phyloP scores from a whole-genome alignment of 2,797 vertebrate species.

The Bradypus variegatus region DNA sequence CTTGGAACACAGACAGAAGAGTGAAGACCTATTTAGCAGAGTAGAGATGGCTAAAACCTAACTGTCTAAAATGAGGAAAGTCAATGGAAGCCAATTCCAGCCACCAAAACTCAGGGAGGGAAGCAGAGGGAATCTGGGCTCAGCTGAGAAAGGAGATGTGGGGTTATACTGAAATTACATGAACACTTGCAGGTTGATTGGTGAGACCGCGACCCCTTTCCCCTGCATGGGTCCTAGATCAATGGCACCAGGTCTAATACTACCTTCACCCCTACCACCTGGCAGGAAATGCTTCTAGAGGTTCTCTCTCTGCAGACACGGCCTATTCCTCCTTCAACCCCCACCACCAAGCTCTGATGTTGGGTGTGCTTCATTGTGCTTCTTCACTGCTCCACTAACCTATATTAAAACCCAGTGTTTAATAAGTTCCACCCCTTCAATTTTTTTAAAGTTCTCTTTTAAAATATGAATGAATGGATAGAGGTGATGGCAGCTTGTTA shows the following conservation, averaged over 20 bases:
- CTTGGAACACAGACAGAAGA: neutral
- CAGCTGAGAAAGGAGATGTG: neutral
- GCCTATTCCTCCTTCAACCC: no score
- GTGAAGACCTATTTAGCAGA: no score
- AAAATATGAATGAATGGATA: no score
- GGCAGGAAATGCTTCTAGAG: neutral
- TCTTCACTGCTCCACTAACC: neutral
- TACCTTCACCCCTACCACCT: no score
- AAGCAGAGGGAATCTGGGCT: neutral
- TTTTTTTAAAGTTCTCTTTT: neutral
- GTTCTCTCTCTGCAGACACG: neutral
- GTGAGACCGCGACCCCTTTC: neutral
- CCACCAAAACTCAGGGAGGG: neutral
- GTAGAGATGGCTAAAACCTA: neutral
- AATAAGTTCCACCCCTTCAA: neutral
- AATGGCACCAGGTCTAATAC: neutral
- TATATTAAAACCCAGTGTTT: no score
- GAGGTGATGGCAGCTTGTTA: no score
- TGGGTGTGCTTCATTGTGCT: neutral
- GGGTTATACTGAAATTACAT: neutral
- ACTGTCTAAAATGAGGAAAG: accelerated
- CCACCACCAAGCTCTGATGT: neutral
- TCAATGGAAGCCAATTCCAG: accelerated
- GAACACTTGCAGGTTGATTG: neutral
- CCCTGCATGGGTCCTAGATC: neutral